A percentile compares a stretch with the other conserved stretches of the same genome.
Evolutionary conservation across 1,140 invertebrate genomes (phyloP).

Genomic region (Hetaerina americana): DNA sequence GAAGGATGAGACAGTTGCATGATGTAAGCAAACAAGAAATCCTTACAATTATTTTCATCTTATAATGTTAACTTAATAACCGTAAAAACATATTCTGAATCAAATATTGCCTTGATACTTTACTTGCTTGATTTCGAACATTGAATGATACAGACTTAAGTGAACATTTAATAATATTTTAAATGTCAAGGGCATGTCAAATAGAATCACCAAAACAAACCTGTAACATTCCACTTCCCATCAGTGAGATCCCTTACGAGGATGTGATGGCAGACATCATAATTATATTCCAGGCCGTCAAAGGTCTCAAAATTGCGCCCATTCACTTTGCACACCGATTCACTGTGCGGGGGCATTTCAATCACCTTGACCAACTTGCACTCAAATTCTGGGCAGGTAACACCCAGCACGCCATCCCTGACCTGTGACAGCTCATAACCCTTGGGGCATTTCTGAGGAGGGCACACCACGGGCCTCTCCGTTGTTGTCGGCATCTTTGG

Average conservation of each 20-base stretch:
- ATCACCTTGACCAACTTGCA: background rate
- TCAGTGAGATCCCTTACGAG: slow-evolving; percentile 49
- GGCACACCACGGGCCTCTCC: slow-evolving; percentile 9
- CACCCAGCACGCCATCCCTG: background rate
- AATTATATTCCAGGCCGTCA: slow-evolving; percentile 58
- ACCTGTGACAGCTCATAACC: slow-evolving; percentile 17
- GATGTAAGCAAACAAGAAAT: no score
- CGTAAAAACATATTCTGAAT: background rate
- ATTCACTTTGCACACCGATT: slow-evolving; percentile 50
- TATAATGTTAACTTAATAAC: no score
- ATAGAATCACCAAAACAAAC: slow-evolving; percentile 31
- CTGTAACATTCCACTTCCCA: slow-evolving; percentile 46
- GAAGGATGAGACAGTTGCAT: no score
- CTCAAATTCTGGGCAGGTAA: background rate
- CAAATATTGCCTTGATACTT: background rate
- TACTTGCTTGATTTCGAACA: background rate
- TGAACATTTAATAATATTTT: background rate
- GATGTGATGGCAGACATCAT: slow-evolving; percentile 67
- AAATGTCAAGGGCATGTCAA: background rate
- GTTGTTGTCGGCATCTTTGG: slow-evolving; percentile 16
- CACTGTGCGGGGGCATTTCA: slow-evolving; percentile 4
- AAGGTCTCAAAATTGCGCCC: slow-evolving; percentile 64
- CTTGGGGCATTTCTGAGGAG: slow-evolving; percentile 25
- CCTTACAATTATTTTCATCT: no score
- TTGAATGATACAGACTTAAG: background rate